Evolutionary conservation across 2,888 invertebrate genomes (phyloP).

Genomic region (Torymus auratus): DNA sequence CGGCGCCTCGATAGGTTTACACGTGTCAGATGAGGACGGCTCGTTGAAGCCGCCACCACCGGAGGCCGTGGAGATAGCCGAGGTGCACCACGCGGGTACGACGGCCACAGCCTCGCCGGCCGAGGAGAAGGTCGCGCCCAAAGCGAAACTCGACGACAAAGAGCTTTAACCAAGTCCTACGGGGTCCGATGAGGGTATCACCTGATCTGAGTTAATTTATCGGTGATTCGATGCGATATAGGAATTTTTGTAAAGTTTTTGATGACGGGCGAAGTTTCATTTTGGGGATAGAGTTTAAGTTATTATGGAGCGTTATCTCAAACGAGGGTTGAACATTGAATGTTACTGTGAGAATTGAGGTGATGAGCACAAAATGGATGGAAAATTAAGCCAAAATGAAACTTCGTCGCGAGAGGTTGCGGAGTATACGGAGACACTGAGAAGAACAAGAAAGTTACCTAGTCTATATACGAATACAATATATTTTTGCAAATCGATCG

Average conservation of each 20-base stretch:
- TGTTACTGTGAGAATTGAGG: too few relatives aligned
- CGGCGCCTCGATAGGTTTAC: slow-evolving; percentile 89
- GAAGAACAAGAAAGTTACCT: slow-evolving; percentile 43
- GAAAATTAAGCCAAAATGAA: background rate
- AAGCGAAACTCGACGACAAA: slow-evolving; percentile 66
- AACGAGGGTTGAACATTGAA: too few relatives aligned
- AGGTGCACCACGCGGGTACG: slow-evolving; percentile 68
- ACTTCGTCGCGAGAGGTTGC: too few relatives aligned
- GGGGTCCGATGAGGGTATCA: too few relatives aligned
- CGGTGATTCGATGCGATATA: too few relatives aligned
- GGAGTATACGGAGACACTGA: background rate
- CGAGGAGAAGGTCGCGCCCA: slow-evolving; percentile 56
- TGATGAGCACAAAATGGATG: background rate
- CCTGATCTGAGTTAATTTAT: too few relatives aligned
- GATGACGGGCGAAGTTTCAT: too few relatives aligned
- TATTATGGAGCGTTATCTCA: too few relatives aligned
- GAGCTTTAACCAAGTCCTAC: slow-evolving; percentile 64
- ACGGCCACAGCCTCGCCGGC: slow-evolving; percentile 63
- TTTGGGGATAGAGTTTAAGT: too few relatives aligned
- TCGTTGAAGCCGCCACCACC: slow-evolving; percentile 71
- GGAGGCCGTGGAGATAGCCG: slow-evolving; percentile 72
- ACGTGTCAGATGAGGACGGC: slow-evolving; percentile 84
- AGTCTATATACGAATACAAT: slow-evolving; percentile 26
- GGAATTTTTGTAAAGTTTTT: too few relatives aligned
- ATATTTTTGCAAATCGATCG: slow-evolving; percentile 26